These are phyloP conservation scores for Sturnus vulgaris DNA, from an alignment of 2,113 vertebrate species.

Conservation along the genomic window DNA sequence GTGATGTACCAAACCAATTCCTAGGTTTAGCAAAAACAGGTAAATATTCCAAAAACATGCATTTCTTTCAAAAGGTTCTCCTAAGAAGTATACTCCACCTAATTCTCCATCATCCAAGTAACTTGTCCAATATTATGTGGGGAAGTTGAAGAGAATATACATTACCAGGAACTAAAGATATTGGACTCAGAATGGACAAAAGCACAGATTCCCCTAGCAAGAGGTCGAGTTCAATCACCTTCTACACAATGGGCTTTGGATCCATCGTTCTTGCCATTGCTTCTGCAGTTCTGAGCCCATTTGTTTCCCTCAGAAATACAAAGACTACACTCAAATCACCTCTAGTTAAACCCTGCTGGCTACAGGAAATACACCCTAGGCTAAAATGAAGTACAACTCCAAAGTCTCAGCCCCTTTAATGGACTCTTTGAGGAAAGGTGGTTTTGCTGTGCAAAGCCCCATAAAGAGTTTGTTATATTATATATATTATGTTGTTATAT, in stretches of 20 bases:
- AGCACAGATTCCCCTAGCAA: neutral
- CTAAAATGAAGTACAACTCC: neutral
- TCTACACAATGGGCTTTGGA: neutral
- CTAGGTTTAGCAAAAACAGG: neutral
- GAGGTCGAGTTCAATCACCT: rapidly evolving
- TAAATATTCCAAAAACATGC: neutral
- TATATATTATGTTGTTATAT: too few species aligned
- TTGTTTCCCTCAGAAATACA: neutral
- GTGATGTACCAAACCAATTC: neutral
- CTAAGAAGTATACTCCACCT: neutral
- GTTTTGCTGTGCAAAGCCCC: neutral
- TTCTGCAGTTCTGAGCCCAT: neutral
- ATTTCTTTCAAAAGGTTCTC: neutral
- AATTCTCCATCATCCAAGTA: neutral
- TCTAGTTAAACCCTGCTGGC: neutral
- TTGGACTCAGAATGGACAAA: neutral
- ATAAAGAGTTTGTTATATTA: neutral
- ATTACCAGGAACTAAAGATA: neutral
- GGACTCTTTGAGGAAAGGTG: neutral
- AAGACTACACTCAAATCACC: neutral
- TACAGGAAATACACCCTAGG: neutral
- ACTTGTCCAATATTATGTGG: neutral
- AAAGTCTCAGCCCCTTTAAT: neutral
- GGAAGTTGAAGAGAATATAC: neutral
- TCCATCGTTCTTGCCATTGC: rapidly evolving